A percentile compares a stretch with the other conserved stretches of the same genome.
These are phyloP conservation scores for Gobionotothen gibberifrons DNA, from an alignment of 2,797 vertebrate genomes.

Conservation along the genomic window DNA sequence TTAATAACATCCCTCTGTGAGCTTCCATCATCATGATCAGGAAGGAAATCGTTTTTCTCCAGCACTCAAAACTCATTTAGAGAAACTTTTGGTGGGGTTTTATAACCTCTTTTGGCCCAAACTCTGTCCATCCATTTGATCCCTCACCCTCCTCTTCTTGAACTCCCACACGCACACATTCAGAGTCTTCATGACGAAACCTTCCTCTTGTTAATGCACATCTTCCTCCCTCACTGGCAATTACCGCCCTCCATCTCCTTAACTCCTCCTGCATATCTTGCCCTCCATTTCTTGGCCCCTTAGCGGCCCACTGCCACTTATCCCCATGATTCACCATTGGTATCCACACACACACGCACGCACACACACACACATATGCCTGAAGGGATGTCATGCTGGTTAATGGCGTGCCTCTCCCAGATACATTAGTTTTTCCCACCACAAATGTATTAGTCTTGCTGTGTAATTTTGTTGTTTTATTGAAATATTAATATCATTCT, in stretches of 20 bases:
- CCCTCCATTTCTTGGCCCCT: conserved; percentile 45
- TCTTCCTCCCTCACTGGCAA: conserved; percentile 60
- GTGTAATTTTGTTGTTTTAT: conserved; percentile 22
- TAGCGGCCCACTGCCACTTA: conserved; percentile 42
- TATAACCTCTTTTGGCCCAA: conserved; percentile 9
- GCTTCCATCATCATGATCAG: conserved; percentile 42
- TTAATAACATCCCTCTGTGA: conserved; percentile 45
- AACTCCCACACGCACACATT: conserved; percentile 33
- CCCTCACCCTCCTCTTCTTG: conserved; percentile 21
- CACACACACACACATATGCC: conserved; percentile 6
- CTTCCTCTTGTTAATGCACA: conserved; percentile 73
- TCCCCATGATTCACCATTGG: conserved; percentile 45
- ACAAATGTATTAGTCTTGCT: conserved; percentile 22
- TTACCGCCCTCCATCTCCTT: conserved; percentile 61
- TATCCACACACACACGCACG: neutral
- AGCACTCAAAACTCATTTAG: conserved; percentile 51
- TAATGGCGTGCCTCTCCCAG: conserved; percentile 16
- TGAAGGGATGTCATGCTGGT: conserved; percentile 46
- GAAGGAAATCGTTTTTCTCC: conserved; percentile 49
- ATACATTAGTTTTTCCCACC: neutral
- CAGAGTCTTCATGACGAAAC: conserved; percentile 53
- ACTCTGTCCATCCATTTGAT: conserved; percentile 5
- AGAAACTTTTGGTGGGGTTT: conserved; percentile 58
- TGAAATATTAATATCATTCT: conserved; percentile 25
- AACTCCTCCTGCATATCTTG: conserved; percentile 41